Evolutionary conservation across 2,888 invertebrate genomes (phyloP), one percentile per base, ranked within the genome.

Genomic region (Plutella xylostella): DNA sequence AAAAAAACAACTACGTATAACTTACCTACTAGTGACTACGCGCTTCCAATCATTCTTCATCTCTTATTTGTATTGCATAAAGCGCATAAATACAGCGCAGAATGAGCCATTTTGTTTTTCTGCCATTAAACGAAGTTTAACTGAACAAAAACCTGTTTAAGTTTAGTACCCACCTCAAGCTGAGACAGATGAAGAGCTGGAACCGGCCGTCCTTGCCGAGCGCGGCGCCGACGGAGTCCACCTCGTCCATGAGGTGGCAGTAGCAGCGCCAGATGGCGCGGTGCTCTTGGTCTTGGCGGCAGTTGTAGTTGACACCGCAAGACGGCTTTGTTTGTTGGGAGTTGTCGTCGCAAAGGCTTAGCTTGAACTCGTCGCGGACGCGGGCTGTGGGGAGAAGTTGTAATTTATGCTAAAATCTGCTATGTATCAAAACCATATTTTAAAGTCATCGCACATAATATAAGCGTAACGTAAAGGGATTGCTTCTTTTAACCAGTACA

Each of bases 191-290:
- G 65, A 98, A 97, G 31, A 98, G 87, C 73, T 98, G 98, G 71
- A 99, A 98, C 76, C 97, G 97, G 42, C 97, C 98, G 79, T 99
- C 98, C 72, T 98, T 98, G 44, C 98, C 99, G 18, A 96, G 86
- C n/a, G 92, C 85, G 14, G 79, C 72, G 45, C 94, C 94, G 1
- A 92, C 92, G 41, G 89, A 89, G 68, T 91, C 92, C 50, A 98
- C 94, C 72, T 95, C 95, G 60, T 93, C 92, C 65, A 97, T 89
- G 12, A 98, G 86, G 63, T 94, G 92, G 70, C 94, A 93, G 76
- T 94, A 96, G 61, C 94, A 92, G 48, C 92, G 86, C 89, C 96
- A 92, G 50, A 96, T 92, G 9, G 91, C 89, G 42, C 90, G 77
- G 54, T 88, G 80, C 60, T 89, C 85, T 51, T 85, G 74, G 58